Conservation (phyloP, 2,113 vertebrate species). For the Todiramphus chloris region DNA sequence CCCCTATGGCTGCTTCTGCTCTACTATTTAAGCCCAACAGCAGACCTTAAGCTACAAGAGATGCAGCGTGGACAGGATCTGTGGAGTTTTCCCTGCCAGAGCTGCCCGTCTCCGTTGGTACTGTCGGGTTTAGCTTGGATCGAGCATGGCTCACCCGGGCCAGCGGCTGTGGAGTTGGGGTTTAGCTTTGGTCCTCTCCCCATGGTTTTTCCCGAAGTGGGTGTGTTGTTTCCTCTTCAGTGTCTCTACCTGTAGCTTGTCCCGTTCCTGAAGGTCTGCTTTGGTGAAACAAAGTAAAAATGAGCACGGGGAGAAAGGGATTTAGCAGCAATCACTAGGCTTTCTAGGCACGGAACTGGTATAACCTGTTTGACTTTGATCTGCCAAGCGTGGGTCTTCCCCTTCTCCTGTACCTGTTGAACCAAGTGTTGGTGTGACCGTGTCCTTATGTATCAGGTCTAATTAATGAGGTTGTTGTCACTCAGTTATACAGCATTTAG, state of each 20-base stretch:
- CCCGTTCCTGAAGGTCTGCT: not conserved
- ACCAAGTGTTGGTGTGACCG: not conserved
- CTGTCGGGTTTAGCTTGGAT: not conserved
- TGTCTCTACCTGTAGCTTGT: not conserved
- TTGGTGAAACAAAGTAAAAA: constrained; percentile 17
- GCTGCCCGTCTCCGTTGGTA: not conserved
- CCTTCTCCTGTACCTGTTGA: not conserved
- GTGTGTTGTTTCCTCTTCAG: not conserved
- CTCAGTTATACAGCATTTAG: not conserved
- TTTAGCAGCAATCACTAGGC: not conserved
- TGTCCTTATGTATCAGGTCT: not conserved
- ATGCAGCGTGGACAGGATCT: not conserved
- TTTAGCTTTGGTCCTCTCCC: not conserved
- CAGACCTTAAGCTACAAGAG: not conserved
- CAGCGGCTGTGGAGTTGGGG: fast-evolving
- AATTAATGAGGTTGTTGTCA: not conserved
- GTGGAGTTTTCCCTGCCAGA: not conserved
- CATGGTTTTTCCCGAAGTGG: not conserved
- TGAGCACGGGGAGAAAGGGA: constrained; percentile 21
- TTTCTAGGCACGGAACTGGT: constrained; percentile 42
- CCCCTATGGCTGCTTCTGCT: not conserved
- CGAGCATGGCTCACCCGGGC: not conserved
- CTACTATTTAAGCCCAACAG: not conserved
- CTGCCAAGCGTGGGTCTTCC: not conserved
- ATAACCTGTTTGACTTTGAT: constrained; percentile 35